Base-by-base conservation (phyloP, 2,888 invertebrate species). In the Netelia virgata region DNA sequence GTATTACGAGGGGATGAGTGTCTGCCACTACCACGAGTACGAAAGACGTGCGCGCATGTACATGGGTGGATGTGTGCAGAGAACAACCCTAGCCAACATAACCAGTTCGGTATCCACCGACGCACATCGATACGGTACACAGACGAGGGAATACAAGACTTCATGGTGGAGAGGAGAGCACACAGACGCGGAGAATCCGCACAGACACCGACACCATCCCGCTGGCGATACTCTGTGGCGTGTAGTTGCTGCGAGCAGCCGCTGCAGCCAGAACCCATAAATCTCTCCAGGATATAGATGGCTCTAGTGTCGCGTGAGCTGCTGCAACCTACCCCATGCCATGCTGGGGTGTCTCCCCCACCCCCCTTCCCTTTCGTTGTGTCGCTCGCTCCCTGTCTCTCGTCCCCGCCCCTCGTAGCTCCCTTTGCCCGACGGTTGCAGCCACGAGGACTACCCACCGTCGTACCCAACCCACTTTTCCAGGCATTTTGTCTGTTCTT, bases 221-320 rank as follows among this genome's bases (percentile, higher is more conserved):
- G 82, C 82, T 68, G 66, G 82, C 84, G 90, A 90, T 90, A 90
- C 89, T 90, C 89, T 89, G 90, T 89, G 90, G 91, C 89, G 88
- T 91, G 91, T 91, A 91, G 90, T 90, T 91, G 92, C 90, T 90
- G 90, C 91, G 90, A 91, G 90, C 92, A 92, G 92, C 91, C 92
- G 92, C 90, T 92, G 92, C 92, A 92, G 90, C 90, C 91, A 90
- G 90, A 92, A 92, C 90, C 91, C 93, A 93, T 93, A 93, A 93
- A 93, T 93, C 93, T 92, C 88, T 6, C 86, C 72, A 88, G 92
- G 92, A 93, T 93, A 93, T 92, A 93, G 93, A 93, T 93, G 93
- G 93, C 93, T 93, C 93, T 92, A 91, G 92, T 93, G 93, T 93
- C 93, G 92, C 93, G 92, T 92, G 91, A 91, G 92, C 89, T 91